Base-by-base conservation (phyloP, 2,888 invertebrate species). In the Erannis defoliaria region DNA sequence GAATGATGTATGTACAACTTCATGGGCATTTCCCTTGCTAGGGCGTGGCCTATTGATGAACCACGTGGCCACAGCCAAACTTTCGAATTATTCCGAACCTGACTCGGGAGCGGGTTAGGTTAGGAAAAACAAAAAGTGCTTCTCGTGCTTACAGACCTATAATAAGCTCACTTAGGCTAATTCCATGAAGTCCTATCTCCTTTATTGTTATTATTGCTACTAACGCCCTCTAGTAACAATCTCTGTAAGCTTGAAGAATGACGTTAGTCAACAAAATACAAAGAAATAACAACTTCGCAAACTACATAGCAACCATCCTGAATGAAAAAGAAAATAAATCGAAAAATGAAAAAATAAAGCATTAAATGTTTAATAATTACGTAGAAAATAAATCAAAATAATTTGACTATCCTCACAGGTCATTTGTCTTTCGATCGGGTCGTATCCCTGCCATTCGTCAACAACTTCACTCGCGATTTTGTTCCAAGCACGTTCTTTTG, bases 401-500 rank as follows among this genome's bases (percentile, higher is more conserved):
- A 23, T 1, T 1, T 21, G 10, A 45, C 45, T n/a, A n/a, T n/a
- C n/a, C n/a, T 29, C 16, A 45, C 45, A 19, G 10, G 45, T 10
- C 4, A 10, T 29, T 2, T 29, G 10, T 31, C 14, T 31, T 21
- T 48, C 38, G 9, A 2, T 48, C 3, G 18, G 46, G 6, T 6
- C 29, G 1, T 19, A 38, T 0, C 48, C 19, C 1, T 46, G 26
- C 55, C 55, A 55, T 0, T n/a, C 38, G n/a, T 48, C 46, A n/a
- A 55, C 9, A 9, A 46, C 19, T 37, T 38, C 46, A 19, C 18
- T 29, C n/a, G 29, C 55, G 29, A 55, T 29, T 26, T 37, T 18
- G n/a, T 18, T 6, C 56, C 56, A 57, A 3, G 56, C 42, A 4
- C 33, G 23, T n/a, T 33, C n/a, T 18, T 57, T 57, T 4, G 1